Base-by-base conservation (phyloP, 2,797 vertebrate genomes). In the Vespertilio murinus region DNA sequence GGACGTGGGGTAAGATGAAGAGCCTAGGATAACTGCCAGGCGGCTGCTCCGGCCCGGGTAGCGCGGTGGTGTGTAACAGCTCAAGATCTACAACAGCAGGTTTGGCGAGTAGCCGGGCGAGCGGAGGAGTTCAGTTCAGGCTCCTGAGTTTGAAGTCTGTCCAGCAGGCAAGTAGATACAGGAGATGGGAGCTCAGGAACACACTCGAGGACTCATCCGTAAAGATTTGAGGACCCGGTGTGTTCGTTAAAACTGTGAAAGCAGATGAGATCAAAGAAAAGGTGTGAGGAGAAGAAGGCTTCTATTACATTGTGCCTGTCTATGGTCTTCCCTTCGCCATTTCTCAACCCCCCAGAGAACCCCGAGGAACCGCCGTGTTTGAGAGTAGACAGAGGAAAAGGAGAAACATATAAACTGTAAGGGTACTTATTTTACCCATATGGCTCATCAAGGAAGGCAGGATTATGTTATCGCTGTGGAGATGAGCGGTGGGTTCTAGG, bases 61-160 rank as follows among this genome's bases (percentile, higher is more conserved):
- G 23, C 14, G 8, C 20, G 40, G 59, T 80, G 25, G 23, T 54
- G 20, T 90, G 75, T 54, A 22, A n/a, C n/a, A 80, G n/a, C 59
- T 75, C 28, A 23, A 16, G 42, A 35, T 56, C 78, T 69, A 20
- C 67, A 85, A 64, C 35, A 79, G 73, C 88, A n/a, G 38, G 40
- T 91, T 86, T 74, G 71, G 88, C 16, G 47, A 42, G 40, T 40
- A 35, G 54, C 6, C 71, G n/a, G 56, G 35, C 38, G 56, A 52
- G 22, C 54, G 82, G 23, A 78, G 35, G 42, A 65, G 11, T 56
- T 87, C 42, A 18, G 25, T 52, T 42, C 28, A 77, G 65, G 47
- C 40, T 8, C 18, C 49, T 52, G 70, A 74, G 75, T 94, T 67
- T 94, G 92, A 93, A 81, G 77, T 78, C 78, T n/a, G 14, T 91